Evolutionary conservation across 2,888 invertebrate species (phyloP), one percentile per base, ranked within the genome.

Genomic region (Steinernema scapterisci): DNA sequence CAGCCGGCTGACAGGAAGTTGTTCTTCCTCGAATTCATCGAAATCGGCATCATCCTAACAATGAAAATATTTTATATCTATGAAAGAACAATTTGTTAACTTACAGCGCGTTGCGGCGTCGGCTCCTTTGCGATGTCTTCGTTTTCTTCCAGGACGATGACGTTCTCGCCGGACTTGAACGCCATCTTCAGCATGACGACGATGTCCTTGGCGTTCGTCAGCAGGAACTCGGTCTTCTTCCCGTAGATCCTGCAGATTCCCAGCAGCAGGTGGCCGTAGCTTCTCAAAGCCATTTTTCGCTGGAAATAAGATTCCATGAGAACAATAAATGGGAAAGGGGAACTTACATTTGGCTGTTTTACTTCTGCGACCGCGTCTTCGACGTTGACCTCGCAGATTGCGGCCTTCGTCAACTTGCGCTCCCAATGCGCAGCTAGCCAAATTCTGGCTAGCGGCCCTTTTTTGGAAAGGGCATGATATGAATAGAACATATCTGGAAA

Each of bases 401-500:
- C 97, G 76, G 97, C 97, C 89, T 97, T 97, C 5, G 99, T 97
- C 74, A 99, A 90, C 88, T 99, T 99, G 88, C 97, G 97, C 89
- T 99, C 99, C 99, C 99, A 99, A 90, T 99, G 97, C 82, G 97
- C 99, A 75, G 99, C 99, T 87, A 99, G 91, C 99, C 99, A 99
- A 89, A 99, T 96, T 88, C 96, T 92, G n/a, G 97, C 97, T 91
- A 99, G 89, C 43, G 97, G 97, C 88, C 99, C 99, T 89, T 97
- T 97, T 90, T 97, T 97, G 91, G 95, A 96, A 91, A 97, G 91
- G 89, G 97, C 96, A 92, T 97, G 97, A 91, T 97, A 97, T 89
- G 97, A 96, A 91, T 97, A 97, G 92, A 99, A 97, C 97, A 99
- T 97, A n/a, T n/a, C n/a, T n/a, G n/a, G n/a, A n/a, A n/a, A n/a